Base-by-base conservation (phyloP, 2,888 invertebrate species). In the Troides helena region DNA sequence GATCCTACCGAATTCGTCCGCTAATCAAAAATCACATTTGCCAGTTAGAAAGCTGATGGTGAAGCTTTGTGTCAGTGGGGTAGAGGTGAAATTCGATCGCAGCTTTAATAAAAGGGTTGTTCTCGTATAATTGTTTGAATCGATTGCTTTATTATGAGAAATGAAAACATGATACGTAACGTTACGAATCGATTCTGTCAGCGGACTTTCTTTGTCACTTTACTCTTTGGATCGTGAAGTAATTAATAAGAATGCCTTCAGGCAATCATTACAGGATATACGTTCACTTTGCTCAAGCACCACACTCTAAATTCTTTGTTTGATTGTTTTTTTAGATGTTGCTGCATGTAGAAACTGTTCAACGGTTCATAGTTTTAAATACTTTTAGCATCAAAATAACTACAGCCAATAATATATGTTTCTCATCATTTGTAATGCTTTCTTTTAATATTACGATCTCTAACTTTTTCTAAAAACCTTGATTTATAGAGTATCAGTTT, bases 201-300 rank as follows among this genome's bases (percentile, higher is more conserved):
- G 79, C 76, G 76, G 76, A 88, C 90, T 89, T 89, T 89, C 89
- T 86, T 88, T 81, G 75, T 39, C 43, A 39, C 69, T 76, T 74
- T 85, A 85, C 83, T 85, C 79, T 79, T 79, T 78, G 74, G 76
- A 80, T 82, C 81, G 80, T 76, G 76, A 78, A 78, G 78, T 86
- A 86, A 87, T 87, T 86, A 87, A 82, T 83, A 78, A 66, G 46
- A 60, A 39, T 53, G 71, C 71, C 73, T 66, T 53, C 12, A 61
- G 69, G 73, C 72, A 59, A 36, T 53, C 39, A 39, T 65, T 65
- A 50, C 39, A 58, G 62, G 58, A 62, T 64, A 50, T 64, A 60
- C 69, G 46, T 69, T 69, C 65, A 69, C 69, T 62, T 69, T 25
- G 60, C n/a, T 43, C 58, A 43, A 65, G 43, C 58, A 39, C 43